Base-by-base conservation (phyloP, 2,113 vertebrate genomes). In the Rhea pennata region DNA sequence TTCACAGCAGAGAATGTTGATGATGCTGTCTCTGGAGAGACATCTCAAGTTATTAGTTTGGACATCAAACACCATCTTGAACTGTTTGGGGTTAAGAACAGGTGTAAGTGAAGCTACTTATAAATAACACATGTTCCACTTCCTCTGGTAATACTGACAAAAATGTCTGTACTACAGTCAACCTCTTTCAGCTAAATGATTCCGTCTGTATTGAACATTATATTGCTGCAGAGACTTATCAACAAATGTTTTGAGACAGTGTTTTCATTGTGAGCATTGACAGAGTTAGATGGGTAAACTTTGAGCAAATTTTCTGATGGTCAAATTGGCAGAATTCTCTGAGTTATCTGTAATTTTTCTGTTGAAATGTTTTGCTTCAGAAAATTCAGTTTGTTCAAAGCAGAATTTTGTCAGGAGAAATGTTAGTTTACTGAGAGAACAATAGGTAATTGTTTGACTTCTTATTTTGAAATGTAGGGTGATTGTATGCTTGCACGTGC, bases 71-170 rank as follows among this genome's bases (percentile, higher is more conserved):
- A 94, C 39, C 31, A 14, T 61, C 59, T 64, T 90, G 76, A 93
- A 84, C 65, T 65, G 22, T 71, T 87, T 73, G 61, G 5, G 3
- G 90, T 96, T 92, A 95, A 96, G 93, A 91, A 16, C 71, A 83
- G 71, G 44, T 75, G 50, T 81, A 84, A 87, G 48, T 40, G 58
- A 85, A 85, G 56, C 26, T 83, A 21, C 13, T 26, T 73, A n/a
- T 53, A n/a, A 91, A 69, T 73, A 92, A 82, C 87, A 71, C 14
- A 82, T 40, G 16, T 70, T 91, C 12, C 12, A 9, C 21, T 66
- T 66, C 36, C 62, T 80, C 29, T 83, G 71, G 50, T 42, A 56
- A 58, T 75, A 76, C 0, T 17, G 77, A 78, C 26, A 69, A 89
- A 94, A 80, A 88, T 70, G 5, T 12, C 64, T 91, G 3, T 62